Conservation (phyloP, 2,797 vertebrate genomes). For the Molossus molossus region DNA sequence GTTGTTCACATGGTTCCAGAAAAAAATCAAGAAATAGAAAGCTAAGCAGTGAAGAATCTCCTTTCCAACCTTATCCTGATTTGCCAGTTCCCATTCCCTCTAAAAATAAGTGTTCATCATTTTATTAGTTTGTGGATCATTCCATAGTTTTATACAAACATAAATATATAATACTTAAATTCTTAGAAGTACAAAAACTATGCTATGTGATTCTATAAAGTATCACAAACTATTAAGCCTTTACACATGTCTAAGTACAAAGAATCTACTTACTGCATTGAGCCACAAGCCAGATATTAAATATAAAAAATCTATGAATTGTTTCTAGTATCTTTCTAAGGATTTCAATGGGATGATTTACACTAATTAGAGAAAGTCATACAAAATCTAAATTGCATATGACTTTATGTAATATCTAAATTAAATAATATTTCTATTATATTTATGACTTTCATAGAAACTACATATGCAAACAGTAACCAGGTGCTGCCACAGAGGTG, state of each 20-base stretch:
- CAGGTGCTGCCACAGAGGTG: neutral
- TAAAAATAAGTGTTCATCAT: neutral
- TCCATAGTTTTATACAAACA: neutral
- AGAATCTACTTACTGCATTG: neutral
- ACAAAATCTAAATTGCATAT: neutral
- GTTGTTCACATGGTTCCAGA: neutral
- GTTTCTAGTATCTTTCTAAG: neutral
- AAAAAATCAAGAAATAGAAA: neutral
- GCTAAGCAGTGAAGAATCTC: neutral
- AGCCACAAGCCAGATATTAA: neutral
- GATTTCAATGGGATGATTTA: constrained; percentile 27
- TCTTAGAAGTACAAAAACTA: neutral
- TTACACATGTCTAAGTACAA: neutral
- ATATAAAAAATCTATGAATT: neutral
- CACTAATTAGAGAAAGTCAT: neutral
- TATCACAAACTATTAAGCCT: neutral
- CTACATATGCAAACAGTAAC: neutral
- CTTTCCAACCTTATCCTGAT: neutral
- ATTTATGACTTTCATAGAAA: constrained; percentile 1
- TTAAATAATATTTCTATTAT: neutral
- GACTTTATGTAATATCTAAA: constrained; percentile 9
- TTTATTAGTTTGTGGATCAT: neutral
- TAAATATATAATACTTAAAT: neutral
- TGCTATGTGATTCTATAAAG: neutral
- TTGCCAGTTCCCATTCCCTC: neutral